Conservation (phyloP, 1,140 invertebrate genomes). For the Chrysoperla carnea region DNA sequence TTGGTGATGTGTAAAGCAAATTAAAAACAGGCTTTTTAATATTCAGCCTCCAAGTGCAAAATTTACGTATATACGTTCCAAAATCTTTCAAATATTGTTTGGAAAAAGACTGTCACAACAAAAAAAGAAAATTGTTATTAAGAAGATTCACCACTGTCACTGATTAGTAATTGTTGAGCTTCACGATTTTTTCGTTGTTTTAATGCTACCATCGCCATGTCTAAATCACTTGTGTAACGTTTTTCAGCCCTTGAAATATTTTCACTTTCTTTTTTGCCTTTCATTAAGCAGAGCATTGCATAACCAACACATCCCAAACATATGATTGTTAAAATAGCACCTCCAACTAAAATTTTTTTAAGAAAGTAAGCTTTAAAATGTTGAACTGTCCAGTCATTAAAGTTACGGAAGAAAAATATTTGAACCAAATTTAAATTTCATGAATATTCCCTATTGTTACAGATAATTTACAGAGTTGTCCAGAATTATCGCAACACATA, state of each 20-base stretch:
- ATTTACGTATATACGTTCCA: too few relatives aligned
- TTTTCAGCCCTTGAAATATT: conserved; percentile 18
- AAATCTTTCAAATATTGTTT: too few relatives aligned
- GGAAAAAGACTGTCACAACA: too few relatives aligned
- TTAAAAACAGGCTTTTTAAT: too few relatives aligned
- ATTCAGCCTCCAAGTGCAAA: too few relatives aligned
- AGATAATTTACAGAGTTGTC: not conserved
- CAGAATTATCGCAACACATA: not conserved
- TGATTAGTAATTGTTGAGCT: conserved; percentile 16
- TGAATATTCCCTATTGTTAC: not conserved
- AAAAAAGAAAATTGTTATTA: too few relatives aligned
- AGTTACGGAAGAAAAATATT: not conserved
- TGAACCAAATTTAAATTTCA: not conserved
- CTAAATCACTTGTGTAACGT: conserved; percentile 20
- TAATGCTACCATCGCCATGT: conserved; percentile 7
- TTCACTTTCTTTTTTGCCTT: conserved; percentile 17
- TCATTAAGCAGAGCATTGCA: conserved; percentile 17
- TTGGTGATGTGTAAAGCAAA: too few relatives aligned
- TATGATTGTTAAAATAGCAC: conserved; percentile 13
- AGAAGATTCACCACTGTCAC: not conserved
- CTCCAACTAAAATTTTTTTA: conserved; percentile 15
- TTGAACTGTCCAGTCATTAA: too few relatives aligned
- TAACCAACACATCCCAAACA: conserved; percentile 14
- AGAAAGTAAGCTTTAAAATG: conserved; percentile 3
- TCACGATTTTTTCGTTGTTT: conserved; percentile 10